These are phyloP conservation scores for Lacerta agilis DNA, from an alignment of 2,797 vertebrate genomes.

Conservation along the genomic window DNA sequence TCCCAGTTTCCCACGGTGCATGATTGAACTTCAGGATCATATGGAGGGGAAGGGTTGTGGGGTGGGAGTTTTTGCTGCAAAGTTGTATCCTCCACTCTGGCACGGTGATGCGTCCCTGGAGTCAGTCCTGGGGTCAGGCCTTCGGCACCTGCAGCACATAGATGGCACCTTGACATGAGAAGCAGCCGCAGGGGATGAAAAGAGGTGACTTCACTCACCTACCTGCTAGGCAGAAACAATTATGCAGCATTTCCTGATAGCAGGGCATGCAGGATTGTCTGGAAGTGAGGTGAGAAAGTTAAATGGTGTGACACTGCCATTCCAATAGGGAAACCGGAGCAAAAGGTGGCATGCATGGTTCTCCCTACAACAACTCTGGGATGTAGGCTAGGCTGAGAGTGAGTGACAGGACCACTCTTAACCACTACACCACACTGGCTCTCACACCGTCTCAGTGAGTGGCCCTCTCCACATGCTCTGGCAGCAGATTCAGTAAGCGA, in stretches of 20 bases:
- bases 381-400: too few species aligned
- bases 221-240: not conserved
- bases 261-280: not conserved
- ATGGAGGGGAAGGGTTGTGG: not conserved
- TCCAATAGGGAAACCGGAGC: not conserved
- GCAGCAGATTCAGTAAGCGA: not conserved
- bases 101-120: not conserved
- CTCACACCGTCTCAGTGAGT: not conserved
- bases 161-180: not conserved
- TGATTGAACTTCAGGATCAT: not conserved
- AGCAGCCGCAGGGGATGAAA: not conserved
- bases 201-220: not conserved
- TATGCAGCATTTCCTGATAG: not conserved
- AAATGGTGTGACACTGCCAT: not conserved
- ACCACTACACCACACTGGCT: too few species aligned
- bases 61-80: not conserved
- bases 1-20: not conserved
- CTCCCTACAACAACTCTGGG: too few species aligned
- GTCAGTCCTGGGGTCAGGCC: not conserved
- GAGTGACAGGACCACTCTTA: too few species aligned
- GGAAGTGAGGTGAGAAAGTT: not conserved
- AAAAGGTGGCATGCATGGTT: too few species aligned
- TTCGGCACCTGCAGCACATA: not conserved
- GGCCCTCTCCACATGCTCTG: too few species aligned
- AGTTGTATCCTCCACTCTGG: not conserved